Base-by-base conservation (phyloP, 2,888 invertebrate species). In the Mechanitis mazaeus region DNA sequence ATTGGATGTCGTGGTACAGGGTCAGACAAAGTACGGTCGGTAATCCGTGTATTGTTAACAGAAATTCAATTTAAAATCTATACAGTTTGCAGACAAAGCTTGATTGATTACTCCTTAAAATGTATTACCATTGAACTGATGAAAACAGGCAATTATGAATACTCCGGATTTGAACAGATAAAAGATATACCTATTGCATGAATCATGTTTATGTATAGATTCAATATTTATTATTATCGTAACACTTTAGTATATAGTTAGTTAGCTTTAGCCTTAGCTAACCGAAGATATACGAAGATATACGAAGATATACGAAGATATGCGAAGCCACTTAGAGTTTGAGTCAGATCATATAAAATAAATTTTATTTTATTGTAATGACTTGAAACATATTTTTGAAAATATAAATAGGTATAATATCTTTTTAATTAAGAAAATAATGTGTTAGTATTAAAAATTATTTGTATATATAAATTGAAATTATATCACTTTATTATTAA, bases 31-130 rank as follows among this genome's bases (percentile, higher is more conserved):
- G 81, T 80, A 76, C 72, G 71, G 77, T 69, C 69, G 76, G 78
- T 88, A 89, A 89, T 86, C 89, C 87, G 65, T 72, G 81, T 79
- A 89, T 89, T 89, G 89, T 89, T 82, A 83, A 81, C 81, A 77
- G 77, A 77, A 83, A 87, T 88, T 85, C 88, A 89, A 89, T 88
- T 89, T 89, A 84, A 88, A 87, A 87, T 84, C 84, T 79, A 84
- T 82, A 77, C 81, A 79, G 72, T 69, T 76, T 71, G 75, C 81
- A 76, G 81, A 83, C 85, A 84, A 85, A 87, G 86, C 85, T 73
- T 87, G 89, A 89, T 88, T 86, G 89, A 89, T 89, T 81, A 78
- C 76, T 73, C 75, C 75, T 84, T 82, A 78, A 83, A 82, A 79
- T 74, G 77, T 80, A 73, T 83, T 79, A 55, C 63, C 65, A 65